Conservation (phyloP, 2,113 vertebrate genomes). For the Cairina moschata region DNA sequence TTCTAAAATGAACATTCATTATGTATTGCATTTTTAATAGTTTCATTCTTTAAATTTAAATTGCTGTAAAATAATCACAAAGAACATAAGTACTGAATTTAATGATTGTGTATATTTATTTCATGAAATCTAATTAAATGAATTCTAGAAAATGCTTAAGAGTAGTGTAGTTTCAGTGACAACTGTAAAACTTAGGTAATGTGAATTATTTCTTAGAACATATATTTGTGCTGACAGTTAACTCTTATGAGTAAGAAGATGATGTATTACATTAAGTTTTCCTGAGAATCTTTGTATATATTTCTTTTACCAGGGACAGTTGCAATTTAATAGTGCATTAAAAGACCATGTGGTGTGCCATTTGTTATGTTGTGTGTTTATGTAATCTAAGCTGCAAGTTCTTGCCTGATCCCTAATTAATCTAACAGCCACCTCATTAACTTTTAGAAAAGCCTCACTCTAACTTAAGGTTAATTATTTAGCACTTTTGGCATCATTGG, state of each 20-base stretch:
- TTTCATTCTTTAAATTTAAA: background rate
- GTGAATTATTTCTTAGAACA: constrained; percentile 66
- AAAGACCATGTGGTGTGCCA: constrained; percentile 86
- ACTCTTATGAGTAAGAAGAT: constrained; percentile 85
- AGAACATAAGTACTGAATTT: background rate
- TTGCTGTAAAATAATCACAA: background rate
- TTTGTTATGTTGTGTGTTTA: constrained; percentile 89
- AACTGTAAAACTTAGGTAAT: constrained; percentile 28
- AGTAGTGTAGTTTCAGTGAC: background rate
- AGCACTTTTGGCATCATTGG: constrained; percentile 45
- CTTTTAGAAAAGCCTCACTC: constrained; percentile 78
- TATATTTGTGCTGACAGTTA: constrained; percentile 67
- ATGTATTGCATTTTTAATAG: background rate
- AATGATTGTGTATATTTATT: background rate
- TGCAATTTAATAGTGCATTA: constrained; percentile 89
- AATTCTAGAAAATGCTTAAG: background rate
- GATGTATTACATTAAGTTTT: constrained; percentile 81
- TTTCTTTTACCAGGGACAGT: constrained; percentile 82
- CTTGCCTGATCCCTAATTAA: constrained; percentile 85
- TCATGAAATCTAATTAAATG: background rate
- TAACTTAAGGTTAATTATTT: constrained; percentile 87
- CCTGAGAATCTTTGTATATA: constrained; percentile 83
- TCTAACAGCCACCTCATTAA: constrained; percentile 89
- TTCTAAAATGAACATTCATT: background rate
- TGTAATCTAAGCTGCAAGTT: constrained; percentile 76